A percentile compares a stretch with the other conserved stretches of the same genome.
Evolutionary conservation across 2,113 vertebrate genomes (phyloP).

Genomic region (Xiphias gladius): DNA sequence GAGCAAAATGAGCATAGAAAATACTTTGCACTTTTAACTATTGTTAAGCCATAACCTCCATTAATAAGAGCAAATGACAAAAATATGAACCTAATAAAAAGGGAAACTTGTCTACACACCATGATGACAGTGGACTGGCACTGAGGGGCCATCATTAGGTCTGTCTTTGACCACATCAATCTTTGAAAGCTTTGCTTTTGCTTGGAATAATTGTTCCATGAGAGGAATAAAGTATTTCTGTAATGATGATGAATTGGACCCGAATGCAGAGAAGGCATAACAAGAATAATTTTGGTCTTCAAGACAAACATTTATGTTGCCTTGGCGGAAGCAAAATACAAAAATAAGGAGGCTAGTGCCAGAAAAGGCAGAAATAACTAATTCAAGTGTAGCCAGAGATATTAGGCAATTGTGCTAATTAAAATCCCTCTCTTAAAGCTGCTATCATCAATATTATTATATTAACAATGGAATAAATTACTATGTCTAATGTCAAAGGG

Average conservation of each 20-base stretch:
- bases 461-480: too few relatives aligned
- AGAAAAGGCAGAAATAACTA: too few relatives aligned
- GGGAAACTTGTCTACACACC: not conserved
- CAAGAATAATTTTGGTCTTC: not conserved
- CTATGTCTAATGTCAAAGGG: too few relatives aligned
- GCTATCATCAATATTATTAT: too few relatives aligned
- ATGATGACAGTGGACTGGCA: not conserved
- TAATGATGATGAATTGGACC: not conserved
- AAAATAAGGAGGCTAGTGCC: not conserved
- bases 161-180: not conserved
- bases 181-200: not conserved
- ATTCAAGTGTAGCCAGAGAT: not conserved
- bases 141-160: not conserved
- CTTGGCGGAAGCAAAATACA: not conserved
- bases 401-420: not conserved
- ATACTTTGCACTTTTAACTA: not conserved
- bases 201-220: not conserved
- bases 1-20: conserved; percentile 8
- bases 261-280: not conserved
- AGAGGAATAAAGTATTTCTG: not conserved
- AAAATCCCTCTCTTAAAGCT: not conserved
- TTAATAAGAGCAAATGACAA: not conserved
- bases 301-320: not conserved
- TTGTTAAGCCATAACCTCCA: not conserved
- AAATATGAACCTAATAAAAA: conserved; percentile 12